Evolutionary conservation across 2,797 vertebrate genomes (phyloP).

Genomic region (Coilia nasus): DNA sequence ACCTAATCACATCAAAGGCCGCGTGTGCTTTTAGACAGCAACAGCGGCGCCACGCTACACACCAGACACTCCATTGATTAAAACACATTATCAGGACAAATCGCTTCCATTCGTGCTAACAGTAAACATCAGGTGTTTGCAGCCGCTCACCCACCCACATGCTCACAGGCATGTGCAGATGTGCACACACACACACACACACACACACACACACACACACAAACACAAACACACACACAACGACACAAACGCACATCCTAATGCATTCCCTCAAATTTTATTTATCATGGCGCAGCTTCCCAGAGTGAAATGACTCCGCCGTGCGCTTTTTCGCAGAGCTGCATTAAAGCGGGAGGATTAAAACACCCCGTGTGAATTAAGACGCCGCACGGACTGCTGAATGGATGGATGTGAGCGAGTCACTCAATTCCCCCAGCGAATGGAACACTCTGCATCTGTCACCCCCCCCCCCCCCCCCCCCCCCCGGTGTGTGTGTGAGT

Average conservation of each 20-base stretch:
- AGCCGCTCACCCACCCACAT: not conserved
- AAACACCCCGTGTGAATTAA: constrained; percentile 10
- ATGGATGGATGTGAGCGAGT: not conserved
- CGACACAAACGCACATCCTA: not conserved
- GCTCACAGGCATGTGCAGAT: not conserved
- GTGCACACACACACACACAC: constrained; percentile 26
- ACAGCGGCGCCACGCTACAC: not conserved
- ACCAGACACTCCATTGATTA: constrained; percentile 27
- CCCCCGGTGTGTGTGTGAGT: not conserved
- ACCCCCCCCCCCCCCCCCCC: not conserved
- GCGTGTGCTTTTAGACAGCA: not conserved
- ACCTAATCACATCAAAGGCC: constrained; percentile 38
- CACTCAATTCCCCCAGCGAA: not conserved
- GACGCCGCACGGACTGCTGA: no score
- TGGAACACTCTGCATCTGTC: not conserved
- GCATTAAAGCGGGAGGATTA: constrained; percentile 1
- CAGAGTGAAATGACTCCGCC: not conserved
- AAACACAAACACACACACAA: constrained; percentile 6
- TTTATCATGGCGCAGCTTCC: not conserved
- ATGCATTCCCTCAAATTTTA: constrained; percentile 3
- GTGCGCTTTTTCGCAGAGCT: not conserved
- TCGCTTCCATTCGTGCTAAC: constrained; percentile 9
- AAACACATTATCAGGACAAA: constrained; percentile 34
- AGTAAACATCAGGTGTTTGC: constrained; percentile 18
- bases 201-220: constrained; percentile 2